Evolutionary conservation across 2,113 vertebrate species (phyloP).

Genomic region (Melanocharis versteri): DNA sequence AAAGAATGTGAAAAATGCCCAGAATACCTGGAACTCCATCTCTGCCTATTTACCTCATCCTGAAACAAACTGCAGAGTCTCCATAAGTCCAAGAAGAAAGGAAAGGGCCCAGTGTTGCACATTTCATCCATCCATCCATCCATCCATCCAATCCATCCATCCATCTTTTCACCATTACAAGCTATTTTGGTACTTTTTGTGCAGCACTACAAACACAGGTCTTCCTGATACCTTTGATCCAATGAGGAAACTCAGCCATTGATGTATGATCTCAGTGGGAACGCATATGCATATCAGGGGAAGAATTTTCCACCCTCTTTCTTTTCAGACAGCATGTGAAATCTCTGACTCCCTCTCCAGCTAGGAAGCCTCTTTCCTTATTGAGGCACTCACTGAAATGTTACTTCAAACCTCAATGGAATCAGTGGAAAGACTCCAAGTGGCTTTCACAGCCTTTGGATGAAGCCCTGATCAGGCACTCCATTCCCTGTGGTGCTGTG

Average conservation of each 20-base stretch:
- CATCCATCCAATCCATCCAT: background rate
- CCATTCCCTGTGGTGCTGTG: background rate
- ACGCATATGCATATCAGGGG: background rate
- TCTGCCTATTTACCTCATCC: background rate
- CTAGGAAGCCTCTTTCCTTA: background rate
- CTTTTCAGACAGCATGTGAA: background rate
- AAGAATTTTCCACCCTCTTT: background rate
- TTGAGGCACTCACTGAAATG: background rate
- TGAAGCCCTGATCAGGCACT: background rate
- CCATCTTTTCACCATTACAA: background rate
- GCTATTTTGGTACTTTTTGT: background rate
- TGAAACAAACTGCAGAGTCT: background rate
- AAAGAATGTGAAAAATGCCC: background rate
- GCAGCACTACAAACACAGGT: background rate
- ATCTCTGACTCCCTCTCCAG: background rate
- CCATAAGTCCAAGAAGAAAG: background rate
- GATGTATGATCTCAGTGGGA: background rate
- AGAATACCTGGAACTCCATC: background rate
- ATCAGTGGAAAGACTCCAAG: background rate
- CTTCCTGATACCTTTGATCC: background rate
- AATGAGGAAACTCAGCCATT: background rate
- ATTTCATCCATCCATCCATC: background rate
- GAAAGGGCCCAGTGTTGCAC: background rate
- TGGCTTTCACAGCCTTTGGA: background rate
- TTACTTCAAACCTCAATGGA: background rate